These are phyloP conservation scores for Latrodectus elegans DNA, from an alignment of 2,888 invertebrate genomes.

Conservation along the genomic window DNA sequence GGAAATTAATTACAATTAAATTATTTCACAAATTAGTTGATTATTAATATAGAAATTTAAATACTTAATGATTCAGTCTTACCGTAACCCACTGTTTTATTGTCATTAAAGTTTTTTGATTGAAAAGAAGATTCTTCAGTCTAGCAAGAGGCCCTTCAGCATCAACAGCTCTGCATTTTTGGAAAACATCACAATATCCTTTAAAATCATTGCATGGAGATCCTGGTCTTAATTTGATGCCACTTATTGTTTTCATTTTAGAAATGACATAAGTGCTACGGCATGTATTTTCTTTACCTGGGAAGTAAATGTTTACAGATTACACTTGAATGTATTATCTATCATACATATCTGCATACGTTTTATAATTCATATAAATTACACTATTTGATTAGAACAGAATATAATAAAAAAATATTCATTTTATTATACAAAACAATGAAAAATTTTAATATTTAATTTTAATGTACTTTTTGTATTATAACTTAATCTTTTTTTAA, in stretches of 20 bases:
- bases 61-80: slow-evolving; percentile 73
- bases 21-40: background rate
- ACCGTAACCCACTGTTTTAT: slow-evolving; percentile 94
- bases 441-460: no score
- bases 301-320: background rate
- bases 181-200: slow-evolving; percentile 99
- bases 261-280: slow-evolving; percentile 89
- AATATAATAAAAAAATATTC: no score
- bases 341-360: no score
- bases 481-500: no score
- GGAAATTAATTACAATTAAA: no score
- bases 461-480: no score
- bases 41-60: background rate
- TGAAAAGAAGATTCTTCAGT: slow-evolving; percentile 95
- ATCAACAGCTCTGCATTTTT: slow-evolving; percentile 98
- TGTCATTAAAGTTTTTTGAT: slow-evolving; percentile 88
- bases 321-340: no score
- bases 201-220: slow-evolving; percentile 98
- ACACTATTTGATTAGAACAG: no score
- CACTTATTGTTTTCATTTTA: slow-evolving; percentile 72
- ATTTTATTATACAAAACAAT: no score
- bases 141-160: slow-evolving; percentile 98
- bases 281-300: slow-evolving; percentile 79
- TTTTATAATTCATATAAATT: no score
- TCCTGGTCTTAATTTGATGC: slow-evolving; percentile 84